Percentiles rank a stretch among this genome's conserved stretches.
These are phyloP conservation scores for Muscina levida DNA, from an alignment of 2,888 invertebrate species.

Conservation along the genomic window DNA sequence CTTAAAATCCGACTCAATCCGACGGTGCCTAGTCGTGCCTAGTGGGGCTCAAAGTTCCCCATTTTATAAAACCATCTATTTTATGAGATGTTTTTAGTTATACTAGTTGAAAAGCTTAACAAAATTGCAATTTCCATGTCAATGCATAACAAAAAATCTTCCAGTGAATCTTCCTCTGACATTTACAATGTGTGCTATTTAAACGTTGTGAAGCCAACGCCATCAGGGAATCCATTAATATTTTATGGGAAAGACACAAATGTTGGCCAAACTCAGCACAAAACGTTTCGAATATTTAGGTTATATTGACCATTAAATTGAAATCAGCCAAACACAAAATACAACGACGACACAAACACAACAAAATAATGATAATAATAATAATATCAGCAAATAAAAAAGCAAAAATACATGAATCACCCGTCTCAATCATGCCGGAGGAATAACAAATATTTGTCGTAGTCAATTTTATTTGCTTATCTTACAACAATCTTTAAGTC, in stretches of 20 bases:
- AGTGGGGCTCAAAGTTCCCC: no score
- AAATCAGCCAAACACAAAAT: constrained; percentile 2
- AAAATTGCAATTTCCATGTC: not conserved
- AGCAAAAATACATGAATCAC: constrained; percentile 52
- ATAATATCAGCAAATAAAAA: no score
- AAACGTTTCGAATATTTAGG: constrained; percentile 50
- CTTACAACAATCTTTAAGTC: no score
- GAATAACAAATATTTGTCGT: constrained; percentile 39
- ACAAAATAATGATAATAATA: not conserved
- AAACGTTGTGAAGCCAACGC: constrained; percentile 12
- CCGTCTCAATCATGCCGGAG: constrained; percentile 13
- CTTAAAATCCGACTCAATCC: no score
- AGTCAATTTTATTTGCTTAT: no score
- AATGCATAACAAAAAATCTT: not conserved
- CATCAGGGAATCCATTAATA: constrained; percentile 52
- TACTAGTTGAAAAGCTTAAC: not conserved
- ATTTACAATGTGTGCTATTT: constrained; percentile 6
- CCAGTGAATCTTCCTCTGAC: constrained; percentile 1
- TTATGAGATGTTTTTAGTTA: no score
- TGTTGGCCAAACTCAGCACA: constrained; percentile 41
- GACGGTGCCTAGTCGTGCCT: no score
- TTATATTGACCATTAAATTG: constrained; percentile 49
- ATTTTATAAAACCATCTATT: no score
- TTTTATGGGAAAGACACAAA: constrained; percentile 42
- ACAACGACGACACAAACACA: not conserved